Base-by-base conservation (phyloP, 2,113 vertebrate genomes). In the Rattus rattus region DNA sequence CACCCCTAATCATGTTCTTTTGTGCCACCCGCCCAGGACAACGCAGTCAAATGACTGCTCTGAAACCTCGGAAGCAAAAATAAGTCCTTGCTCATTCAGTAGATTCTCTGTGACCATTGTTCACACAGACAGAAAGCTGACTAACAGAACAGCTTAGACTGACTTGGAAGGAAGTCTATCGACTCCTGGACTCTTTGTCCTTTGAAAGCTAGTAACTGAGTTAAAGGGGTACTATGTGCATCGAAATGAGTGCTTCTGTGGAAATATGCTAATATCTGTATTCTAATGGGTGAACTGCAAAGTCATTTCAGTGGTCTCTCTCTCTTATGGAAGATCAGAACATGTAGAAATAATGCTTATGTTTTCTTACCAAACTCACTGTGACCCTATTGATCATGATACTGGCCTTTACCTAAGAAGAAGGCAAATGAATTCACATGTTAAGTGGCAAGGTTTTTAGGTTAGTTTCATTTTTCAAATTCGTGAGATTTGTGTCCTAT, bases 391-490 rank as follows among this genome's bases (percentile, higher is more conserved):
- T 43, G 10, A 67, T 80, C 73, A 52, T 7, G 12, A n/a, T 52
- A 70, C 69, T 95, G 76, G 30, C 20, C 52, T 90, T 94, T 39
- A 24, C 47, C 28, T 86, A 79, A 83, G 70, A 56, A 92, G 14
- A 9, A 80, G 3, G 5, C 79, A 84, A 36, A 77, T 72, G 13
- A 61, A 90, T 22, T 92, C 24, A 47, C 4, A 22, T 77, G n/a
- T 65, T 61, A 33, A 2, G 54, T 54, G 16, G n/a, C 3, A 92
- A 65, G 63, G 22, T 1, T 10, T 91, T 83, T 63, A 14, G 2
- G 52, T 91, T 91, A 72, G 5, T 52, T 94, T 93, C n/a, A 69
- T 43, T 85, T 72, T 92, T 49, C 49, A 88, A 95, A 87, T 89
- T 30, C 69, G 30, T 43, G 26, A 63, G 14, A 92, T 83, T 86